A percentile compares a stretch with the other conserved stretches of the same genome.
These are phyloP conservation scores for Rhabdomys pumilio DNA, from an alignment of 2,797 vertebrate genomes.

Conservation along the genomic window DNA sequence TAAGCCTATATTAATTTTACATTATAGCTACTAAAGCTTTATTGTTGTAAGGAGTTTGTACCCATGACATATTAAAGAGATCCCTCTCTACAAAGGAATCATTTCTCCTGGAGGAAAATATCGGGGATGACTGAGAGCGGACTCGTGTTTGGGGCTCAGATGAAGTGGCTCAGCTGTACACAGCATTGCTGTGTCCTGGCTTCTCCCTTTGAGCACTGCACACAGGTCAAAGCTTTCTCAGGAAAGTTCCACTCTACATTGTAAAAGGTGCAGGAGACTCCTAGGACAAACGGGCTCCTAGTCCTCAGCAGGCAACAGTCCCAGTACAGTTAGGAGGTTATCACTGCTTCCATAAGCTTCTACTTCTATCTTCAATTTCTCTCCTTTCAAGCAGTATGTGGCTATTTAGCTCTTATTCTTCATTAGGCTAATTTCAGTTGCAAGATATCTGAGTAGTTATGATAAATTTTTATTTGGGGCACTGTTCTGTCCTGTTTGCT, in stretches of 20 bases:
- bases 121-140: background rate
- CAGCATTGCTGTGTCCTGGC: background rate
- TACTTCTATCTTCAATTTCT: background rate
- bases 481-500: background rate
- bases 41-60: conserved; percentile 55
- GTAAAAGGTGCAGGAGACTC: background rate
- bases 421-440: background rate
- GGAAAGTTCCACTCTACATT: background rate
- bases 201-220: background rate
- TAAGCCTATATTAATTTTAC: conserved; percentile 55
- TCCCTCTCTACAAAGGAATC: background rate
- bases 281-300: background rate
- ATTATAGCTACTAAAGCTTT: conserved; percentile 49
- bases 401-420: background rate
- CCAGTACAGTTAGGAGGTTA: background rate
- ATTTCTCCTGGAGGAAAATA: conserved; percentile 33
- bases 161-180: background rate
- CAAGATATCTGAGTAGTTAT: background rate
- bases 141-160: background rate
- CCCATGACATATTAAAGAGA: conserved; percentile 1
- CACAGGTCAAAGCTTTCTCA: background rate
- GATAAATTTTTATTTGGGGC: background rate
- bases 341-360: background rate
- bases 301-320: background rate
- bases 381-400: background rate